Evolutionary conservation across 2,888 invertebrate species (phyloP).

Genomic region (Caenorhabditis macrosperma): DNA sequence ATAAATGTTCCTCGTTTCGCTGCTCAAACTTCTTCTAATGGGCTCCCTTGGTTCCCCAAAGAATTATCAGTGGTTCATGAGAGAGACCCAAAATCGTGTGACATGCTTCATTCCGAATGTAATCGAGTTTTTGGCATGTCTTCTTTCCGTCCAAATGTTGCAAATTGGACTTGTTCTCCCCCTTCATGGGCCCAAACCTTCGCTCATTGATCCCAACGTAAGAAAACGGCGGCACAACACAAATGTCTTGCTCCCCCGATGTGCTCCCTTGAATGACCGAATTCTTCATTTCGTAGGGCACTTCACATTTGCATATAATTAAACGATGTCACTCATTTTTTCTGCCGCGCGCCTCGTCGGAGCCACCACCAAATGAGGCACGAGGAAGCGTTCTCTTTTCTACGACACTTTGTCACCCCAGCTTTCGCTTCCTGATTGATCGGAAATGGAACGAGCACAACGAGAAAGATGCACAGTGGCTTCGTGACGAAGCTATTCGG

Average conservation of each 20-base stretch:
- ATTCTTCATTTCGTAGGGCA: constrained; percentile 56
- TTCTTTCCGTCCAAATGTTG: constrained; percentile 29
- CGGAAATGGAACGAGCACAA: not conserved
- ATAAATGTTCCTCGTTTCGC: constrained; percentile 26
- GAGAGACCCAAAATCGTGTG: constrained; percentile 25
- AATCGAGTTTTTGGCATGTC: constrained; percentile 28
- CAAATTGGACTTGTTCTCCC: constrained; percentile 37
- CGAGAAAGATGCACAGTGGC: not conserved
- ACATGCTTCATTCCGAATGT: constrained; percentile 17
- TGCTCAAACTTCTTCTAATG: not conserved
- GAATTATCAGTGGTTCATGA: constrained; percentile 29
- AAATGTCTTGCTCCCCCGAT: constrained; percentile 23
- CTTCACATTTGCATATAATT: constrained; percentile 57
- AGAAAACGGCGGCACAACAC: constrained; percentile 31
- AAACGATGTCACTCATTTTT: constrained; percentile 29
- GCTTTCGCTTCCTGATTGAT: constrained; percentile 17
- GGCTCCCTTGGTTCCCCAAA: constrained; percentile 19
- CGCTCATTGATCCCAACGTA: constrained; percentile 53
- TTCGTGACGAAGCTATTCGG: too few relatives aligned
- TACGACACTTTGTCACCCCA: not conserved
- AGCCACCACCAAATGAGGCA: constrained; percentile 12
- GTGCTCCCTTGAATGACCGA: constrained; percentile 50
- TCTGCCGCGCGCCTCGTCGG: constrained; percentile 4
- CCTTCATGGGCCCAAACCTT: constrained; percentile 4
- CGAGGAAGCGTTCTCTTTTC: constrained; percentile 32